Evolutionary conservation across 2,797 vertebrate genomes (phyloP).

Genomic region (Sparidentex hasta): DNA sequence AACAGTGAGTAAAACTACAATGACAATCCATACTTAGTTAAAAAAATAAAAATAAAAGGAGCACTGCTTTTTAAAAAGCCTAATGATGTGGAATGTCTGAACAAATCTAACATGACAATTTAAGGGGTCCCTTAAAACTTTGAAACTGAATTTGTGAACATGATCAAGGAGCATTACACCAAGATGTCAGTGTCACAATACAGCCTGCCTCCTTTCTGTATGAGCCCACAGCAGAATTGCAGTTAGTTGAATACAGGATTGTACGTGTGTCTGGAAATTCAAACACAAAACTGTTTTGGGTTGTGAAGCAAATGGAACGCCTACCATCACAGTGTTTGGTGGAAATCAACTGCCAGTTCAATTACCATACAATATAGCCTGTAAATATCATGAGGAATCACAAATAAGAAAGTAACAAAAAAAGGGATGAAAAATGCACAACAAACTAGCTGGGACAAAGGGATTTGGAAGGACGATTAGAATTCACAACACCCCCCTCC

Average conservation of each 20-base stretch:
- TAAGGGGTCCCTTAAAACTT: constrained; percentile 79
- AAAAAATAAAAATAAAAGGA: constrained; percentile 58
- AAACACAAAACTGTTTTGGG: constrained; percentile 69
- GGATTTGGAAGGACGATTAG: constrained; percentile 86
- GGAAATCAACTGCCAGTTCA: constrained; percentile 90
- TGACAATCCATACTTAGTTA: constrained; percentile 81
- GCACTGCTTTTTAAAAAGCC: constrained; percentile 76
- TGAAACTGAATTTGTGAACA: constrained; percentile 79
- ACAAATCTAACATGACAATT: constrained; percentile 78
- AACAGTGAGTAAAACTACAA: constrained; percentile 84
- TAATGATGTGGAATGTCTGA: constrained; percentile 83
- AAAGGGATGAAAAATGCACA: constrained; percentile 81
- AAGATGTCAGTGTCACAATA: constrained; percentile 93
- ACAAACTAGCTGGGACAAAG: constrained; percentile 85
- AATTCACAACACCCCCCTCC: constrained; percentile 82
- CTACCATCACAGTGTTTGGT: constrained; percentile 97
- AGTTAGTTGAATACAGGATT: constrained; percentile 82
- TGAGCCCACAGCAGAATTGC: constrained; percentile 96
- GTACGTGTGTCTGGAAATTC: constrained; percentile 69
- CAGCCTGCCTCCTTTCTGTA: constrained; percentile 95
- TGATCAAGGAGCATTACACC: constrained; percentile 80
- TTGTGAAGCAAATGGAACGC: constrained; percentile 82
- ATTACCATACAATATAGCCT: constrained; percentile 89
- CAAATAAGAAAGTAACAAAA: constrained; percentile 85
- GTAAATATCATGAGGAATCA: constrained; percentile 88